Evolutionary conservation across 2,888 invertebrate genomes (phyloP), one percentile per base, ranked within the genome.

Genomic region (Melanostoma mellinum): DNA sequence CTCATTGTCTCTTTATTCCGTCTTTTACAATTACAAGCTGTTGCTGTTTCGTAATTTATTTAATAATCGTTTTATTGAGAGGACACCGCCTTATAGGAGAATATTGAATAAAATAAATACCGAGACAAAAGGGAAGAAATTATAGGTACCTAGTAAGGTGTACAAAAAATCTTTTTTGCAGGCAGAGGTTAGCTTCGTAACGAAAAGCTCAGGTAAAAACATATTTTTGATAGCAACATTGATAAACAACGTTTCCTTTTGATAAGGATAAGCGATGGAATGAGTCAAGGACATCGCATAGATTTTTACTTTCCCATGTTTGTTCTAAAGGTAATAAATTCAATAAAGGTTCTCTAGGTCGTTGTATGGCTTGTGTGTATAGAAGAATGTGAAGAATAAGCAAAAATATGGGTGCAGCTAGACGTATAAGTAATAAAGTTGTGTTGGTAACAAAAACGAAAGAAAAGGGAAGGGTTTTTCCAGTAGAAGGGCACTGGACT

Each of bases 341-440:
- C 61, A 55, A 63, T 76, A 77, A 44, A 9, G 50, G 67, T 68
- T 74, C 74, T 74, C 53, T 42, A 55, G 73, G 53, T 46, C 73
- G 78, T 20, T 20, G 20, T 20, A 20, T 61, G 53, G 8, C 40
- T 33, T 35, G 50, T 4, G 36, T 6, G 38, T 30, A 8, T n/a
- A 10, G 35, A 38, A 42, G 10, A 56, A 48, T 2, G 20, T 5
- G 35, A 42, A 20, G 33, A 32, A 33, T 20, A 44, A 33, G 3
- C 33, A 35, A 55, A 72, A 78, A 32, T 53, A 32, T 53, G 67
- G 78, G 78, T 55, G 74, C 78, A 79, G 78, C 48, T 67, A 48
- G 9, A 36, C 33, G 48, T 20, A 20, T 20, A 20, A 20, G 20
- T 60, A 55, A 48, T 61, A 61, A 79, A 67, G 65, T 78, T 48